Percentiles rank a stretch among this genome's conserved stretches.
Conservation (phyloP, 2,113 vertebrate species). For the Microcebus murinus region DNA sequence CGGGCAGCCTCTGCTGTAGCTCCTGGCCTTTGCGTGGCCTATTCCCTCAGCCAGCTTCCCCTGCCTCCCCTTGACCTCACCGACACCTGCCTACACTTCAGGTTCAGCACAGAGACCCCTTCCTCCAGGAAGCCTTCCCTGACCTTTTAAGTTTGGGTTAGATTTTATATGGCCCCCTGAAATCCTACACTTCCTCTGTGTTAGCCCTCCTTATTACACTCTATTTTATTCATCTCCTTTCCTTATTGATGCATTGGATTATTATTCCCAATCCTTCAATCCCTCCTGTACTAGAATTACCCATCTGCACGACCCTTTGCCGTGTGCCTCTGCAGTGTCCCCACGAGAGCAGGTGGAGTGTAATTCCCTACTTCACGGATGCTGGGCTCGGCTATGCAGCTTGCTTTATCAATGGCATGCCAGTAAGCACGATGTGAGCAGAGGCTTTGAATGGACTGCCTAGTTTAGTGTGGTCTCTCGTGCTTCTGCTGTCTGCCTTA, state of each 20-base stretch:
- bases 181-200: not conserved
- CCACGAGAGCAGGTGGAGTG: rapidly evolving
- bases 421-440: not conserved
- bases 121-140: not conserved
- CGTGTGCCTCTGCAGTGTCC: not conserved
- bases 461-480: not conserved
- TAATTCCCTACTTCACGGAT: not conserved
- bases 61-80: not conserved
- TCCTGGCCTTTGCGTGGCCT: not conserved
- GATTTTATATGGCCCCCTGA: not conserved
- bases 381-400: not conserved
- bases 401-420: not conserved
- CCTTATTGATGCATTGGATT: not conserved
- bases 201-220: not conserved
- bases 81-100: not conserved
- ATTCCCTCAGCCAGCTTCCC: not conserved
- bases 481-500: not conserved
- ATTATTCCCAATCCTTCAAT: not conserved
- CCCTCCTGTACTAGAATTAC: not conserved
- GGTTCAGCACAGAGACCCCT: not conserved
- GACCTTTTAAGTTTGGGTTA: not conserved
- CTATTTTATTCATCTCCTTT: not conserved
- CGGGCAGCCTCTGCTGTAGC: not conserved
- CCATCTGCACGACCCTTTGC: not conserved
- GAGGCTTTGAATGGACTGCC: not conserved